Evolutionary conservation across 2,888 invertebrate species (phyloP).

Genomic region (Drosophila acutilabella): DNA sequence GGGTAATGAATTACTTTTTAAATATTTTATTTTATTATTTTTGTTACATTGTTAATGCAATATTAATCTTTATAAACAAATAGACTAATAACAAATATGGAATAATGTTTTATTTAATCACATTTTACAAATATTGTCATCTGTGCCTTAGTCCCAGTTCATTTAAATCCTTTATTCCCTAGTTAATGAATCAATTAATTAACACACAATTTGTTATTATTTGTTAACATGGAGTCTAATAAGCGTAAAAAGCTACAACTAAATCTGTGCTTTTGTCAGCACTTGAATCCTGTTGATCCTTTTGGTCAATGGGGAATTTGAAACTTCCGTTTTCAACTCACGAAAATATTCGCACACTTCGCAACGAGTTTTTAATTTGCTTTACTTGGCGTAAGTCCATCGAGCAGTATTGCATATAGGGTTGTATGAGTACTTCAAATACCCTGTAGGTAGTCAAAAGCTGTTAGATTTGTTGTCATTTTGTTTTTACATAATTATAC

Average conservation of each 20-base stretch:
- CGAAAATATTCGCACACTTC: not conserved
- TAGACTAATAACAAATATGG: too few relatives aligned
- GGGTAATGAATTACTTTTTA: too few relatives aligned
- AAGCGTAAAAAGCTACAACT: not conserved
- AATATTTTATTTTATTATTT: too few relatives aligned
- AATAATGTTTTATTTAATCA: too few relatives aligned
- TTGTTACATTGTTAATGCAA: not conserved
- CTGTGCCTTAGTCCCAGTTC: too few relatives aligned
- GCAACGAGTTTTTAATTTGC: slow-evolving; percentile 45
- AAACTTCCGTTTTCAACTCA: not conserved
- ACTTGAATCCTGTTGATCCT: slow-evolving; percentile 3
- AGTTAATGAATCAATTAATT: not conserved
- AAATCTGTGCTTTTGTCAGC: not conserved
- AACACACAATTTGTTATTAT: not conserved
- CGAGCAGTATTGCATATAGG: not conserved
- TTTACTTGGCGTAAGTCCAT: slow-evolving; percentile 28
- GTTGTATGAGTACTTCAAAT: not conserved
- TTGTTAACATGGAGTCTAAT: not conserved
- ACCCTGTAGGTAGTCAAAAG: not conserved
- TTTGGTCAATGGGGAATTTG: not conserved
- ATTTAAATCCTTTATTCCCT: too few relatives aligned
- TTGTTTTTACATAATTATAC: too few relatives aligned
- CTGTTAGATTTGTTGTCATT: too few relatives aligned
- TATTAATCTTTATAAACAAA: not conserved
- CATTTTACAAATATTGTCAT: too few relatives aligned